Evolutionary conservation across 1,140 invertebrate genomes (phyloP).

Genomic region (Zaprionus ornatus): DNA sequence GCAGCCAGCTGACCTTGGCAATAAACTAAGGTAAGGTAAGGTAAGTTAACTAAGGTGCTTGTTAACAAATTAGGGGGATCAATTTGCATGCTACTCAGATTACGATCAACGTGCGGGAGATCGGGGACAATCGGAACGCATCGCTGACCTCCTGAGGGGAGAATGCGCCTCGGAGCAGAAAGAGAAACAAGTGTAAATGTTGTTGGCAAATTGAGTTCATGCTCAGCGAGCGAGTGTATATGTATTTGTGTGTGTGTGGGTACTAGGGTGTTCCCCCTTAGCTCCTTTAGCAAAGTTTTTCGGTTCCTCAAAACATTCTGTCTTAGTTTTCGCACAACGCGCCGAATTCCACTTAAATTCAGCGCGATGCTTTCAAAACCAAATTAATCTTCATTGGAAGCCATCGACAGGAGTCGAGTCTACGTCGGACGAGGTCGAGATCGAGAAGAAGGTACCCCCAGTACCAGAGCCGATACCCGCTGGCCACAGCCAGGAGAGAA

Average conservation of each 20-base stretch:
- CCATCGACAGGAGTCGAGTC: constrained; percentile 69
- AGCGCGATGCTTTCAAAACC: constrained; percentile 61
- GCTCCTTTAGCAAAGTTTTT: background rate
- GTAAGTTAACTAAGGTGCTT: constrained; percentile 29
- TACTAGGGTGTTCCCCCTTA: background rate
- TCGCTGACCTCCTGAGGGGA: constrained; percentile 33
- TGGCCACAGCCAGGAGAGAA: constrained; percentile 60
- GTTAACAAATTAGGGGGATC: constrained; percentile 70
- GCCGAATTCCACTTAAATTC: constrained; percentile 67
- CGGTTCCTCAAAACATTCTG: constrained; percentile 21
- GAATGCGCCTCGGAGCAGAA: constrained; percentile 1
- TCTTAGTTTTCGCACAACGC: constrained; percentile 56
- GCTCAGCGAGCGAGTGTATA: constrained; percentile 29
- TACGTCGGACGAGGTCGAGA: background rate
- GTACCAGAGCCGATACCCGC: constrained; percentile 3
- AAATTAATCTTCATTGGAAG: constrained; percentile 82
- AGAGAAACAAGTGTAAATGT: constrained; percentile 69
- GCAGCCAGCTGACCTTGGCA: constrained; percentile 1
- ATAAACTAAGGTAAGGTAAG: constrained; percentile 20
- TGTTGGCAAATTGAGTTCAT: constrained; percentile 78
- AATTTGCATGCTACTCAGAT: constrained; percentile 76
- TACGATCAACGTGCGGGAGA: constrained; percentile 57
- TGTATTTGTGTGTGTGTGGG: background rate
- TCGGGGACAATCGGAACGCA: constrained; percentile 27
- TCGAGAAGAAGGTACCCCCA: background rate